Evolutionary conservation across 1,140 invertebrate genomes (phyloP).

Genomic region (Drosophila busckii): DNA sequence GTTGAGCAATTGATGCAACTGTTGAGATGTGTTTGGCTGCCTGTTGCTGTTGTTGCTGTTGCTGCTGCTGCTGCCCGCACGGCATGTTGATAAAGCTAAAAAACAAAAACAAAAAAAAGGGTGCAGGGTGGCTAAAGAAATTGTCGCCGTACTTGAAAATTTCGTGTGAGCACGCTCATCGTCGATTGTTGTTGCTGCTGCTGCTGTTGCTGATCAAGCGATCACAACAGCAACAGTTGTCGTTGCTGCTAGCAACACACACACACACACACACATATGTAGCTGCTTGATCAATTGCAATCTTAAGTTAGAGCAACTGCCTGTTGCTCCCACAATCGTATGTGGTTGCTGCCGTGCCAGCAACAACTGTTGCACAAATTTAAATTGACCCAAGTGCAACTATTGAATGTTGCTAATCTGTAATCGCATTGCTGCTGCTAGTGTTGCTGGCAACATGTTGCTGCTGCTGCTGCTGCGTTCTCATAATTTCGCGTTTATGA

Average conservation of each 20-base stretch:
- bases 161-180: conserved; percentile 77
- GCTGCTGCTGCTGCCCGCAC: conserved; percentile 52
- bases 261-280: conserved; percentile 13
- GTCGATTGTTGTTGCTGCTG: conserved; percentile 48
- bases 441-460: conserved; percentile 31
- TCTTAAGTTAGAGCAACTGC: conserved; percentile 47
- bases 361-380: conserved; percentile 70
- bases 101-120: background rate
- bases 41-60: conserved; percentile 22
- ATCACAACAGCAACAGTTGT: conserved; percentile 42
- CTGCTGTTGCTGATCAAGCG: conserved; percentile 46
- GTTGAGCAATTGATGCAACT: conserved; percentile 78
- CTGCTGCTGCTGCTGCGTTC: conserved; percentile 16
- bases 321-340: conserved; percentile 67
- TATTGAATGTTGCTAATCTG: conserved; percentile 73
- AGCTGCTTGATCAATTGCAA: conserved; percentile 63
- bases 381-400: conserved; percentile 76
- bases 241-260: conserved; percentile 19
- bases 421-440: conserved; percentile 35
- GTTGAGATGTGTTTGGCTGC: conserved; percentile 65
- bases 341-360: conserved; percentile 44
- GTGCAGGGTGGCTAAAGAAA: conserved; percentile 41
- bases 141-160: conserved; percentile 76
- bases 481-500: conserved; percentile 77
- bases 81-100: conserved; percentile 59